A percentile compares a stretch with the other conserved stretches of the same genome.
Evolutionary conservation across 2,888 invertebrate species (phyloP).

Genomic region (Metellina segmentata): DNA sequence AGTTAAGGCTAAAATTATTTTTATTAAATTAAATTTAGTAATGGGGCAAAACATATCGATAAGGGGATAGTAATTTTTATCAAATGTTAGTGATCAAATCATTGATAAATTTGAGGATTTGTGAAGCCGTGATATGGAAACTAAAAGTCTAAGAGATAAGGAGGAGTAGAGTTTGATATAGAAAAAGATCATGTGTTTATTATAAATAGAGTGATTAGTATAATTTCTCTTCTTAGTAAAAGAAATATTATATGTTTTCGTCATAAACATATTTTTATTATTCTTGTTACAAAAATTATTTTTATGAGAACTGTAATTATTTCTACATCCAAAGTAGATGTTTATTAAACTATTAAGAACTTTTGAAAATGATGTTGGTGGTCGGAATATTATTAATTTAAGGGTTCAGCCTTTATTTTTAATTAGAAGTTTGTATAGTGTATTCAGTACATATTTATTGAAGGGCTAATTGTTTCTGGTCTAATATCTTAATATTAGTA

Average conservation of each 20-base stretch:
- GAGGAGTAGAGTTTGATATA: background rate
- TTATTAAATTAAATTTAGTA: background rate
- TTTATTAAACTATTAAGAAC: slow-evolving; percentile 26
- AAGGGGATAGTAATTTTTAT: background rate
- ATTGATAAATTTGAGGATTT: background rate
- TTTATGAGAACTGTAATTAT: background rate
- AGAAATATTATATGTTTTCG: slow-evolving; percentile 18
- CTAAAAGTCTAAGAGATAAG: background rate
- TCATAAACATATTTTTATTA: slow-evolving; percentile 7
- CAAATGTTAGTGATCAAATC: slow-evolving; percentile 17
- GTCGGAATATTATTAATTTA: background rate
- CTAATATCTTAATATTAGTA: background rate
- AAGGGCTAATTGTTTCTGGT: background rate
- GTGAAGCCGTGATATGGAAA: background rate
- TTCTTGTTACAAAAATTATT: slow-evolving; percentile 4
- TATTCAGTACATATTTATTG: background rate
- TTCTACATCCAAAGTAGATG: slow-evolving; percentile 42
- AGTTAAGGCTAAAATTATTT: too few relatives aligned
- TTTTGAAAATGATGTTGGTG: background rate
- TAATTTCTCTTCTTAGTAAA: background rate
- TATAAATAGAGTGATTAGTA: background rate
- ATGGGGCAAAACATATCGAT: background rate
- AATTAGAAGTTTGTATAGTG: background rate
- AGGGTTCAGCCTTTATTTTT: background rate
- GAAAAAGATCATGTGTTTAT: background rate